Evolutionary conservation across 2,888 invertebrate genomes (phyloP).

Genomic region (Siphlonurus alternatus): DNA sequence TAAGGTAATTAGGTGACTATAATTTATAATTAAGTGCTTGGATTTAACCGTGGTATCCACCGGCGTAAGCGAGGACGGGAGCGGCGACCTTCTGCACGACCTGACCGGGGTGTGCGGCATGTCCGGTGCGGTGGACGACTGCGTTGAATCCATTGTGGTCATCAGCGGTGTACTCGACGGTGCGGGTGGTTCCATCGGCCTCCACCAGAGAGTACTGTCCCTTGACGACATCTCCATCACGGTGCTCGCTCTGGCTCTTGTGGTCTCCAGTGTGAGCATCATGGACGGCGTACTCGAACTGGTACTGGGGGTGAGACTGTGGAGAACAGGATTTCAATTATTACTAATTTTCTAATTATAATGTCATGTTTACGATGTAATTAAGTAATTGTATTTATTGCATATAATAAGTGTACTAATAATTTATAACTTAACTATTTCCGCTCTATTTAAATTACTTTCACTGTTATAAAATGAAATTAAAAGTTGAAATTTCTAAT

Average conservation of each 20-base stretch:
- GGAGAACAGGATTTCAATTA: neutral
- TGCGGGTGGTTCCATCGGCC: conserved; percentile 2
- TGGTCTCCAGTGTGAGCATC: conserved; percentile 2
- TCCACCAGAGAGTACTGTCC: conserved; percentile 7
- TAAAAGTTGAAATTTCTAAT: too few relatives aligned
- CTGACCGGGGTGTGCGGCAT: neutral
- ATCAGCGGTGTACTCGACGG: conserved; percentile 1
- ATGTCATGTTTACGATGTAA: neutral
- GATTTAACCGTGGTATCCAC: neutral
- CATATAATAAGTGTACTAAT: too few relatives aligned
- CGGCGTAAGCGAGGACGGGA: conserved; percentile 1
- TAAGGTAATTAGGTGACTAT: neutral
- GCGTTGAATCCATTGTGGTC: neutral
- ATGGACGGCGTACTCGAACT: conserved; percentile 1
- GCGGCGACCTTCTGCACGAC: conserved; percentile 26
- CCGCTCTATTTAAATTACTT: too few relatives aligned
- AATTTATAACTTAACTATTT: too few relatives aligned
- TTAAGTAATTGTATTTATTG: too few relatives aligned
- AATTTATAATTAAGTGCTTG: neutral
- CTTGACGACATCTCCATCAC: conserved; percentile 6
- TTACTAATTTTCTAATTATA: too few relatives aligned
- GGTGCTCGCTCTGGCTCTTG: conserved; percentile 2
- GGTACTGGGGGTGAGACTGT: neutral
- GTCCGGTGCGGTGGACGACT: neutral
- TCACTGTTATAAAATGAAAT: too few relatives aligned